Base-by-base conservation (phyloP, 2,888 invertebrate species). In the Nysson spinosus region DNA sequence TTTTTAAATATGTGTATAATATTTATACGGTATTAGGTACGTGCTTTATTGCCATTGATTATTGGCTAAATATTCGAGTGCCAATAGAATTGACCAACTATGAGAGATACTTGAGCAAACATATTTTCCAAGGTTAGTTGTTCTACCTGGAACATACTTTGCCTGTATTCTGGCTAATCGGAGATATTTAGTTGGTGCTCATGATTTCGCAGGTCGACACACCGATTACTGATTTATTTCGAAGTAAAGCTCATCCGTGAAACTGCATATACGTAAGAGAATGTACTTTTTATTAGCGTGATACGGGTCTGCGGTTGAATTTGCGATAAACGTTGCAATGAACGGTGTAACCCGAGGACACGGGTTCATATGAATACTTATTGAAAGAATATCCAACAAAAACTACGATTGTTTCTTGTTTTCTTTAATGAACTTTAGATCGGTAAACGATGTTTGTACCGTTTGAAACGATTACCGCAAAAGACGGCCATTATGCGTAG, bases 231-330 rank as follows among this genome's bases (percentile, higher is more conserved):
- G 39, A 39, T 61, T 52, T 35, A 37, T 20, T 55, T 34, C 22
- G 20, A 51, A 65, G 34, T 22, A 63, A 62, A 67, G 51, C 56
- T 68, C 58, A 56, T 69, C 60, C 65, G 54, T 66, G 39, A 44
- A 67, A 60, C 57, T 63, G 22, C 47, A 72, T 64, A 73, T 72
- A 67, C 67, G 73, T 70, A 70, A 72, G 44, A 54, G 46, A 17
- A 24, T 71, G 51, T 55, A 72, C 60, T 56, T 65, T 63, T 40
- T 56, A 56, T 34, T 46, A 52, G 43, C 43, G 51, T 46, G 42
- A 43, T 57, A 52, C 57, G 46, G 40, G 57, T 70, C 26, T 44
- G 16, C 32, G 26, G 44, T 34, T 64, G 52, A 50, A 50, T 56
- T 56, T 50, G 11, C 20, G 14, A 24, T 11, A 16, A 11, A 9